Evolutionary conservation across 2,888 invertebrate genomes (phyloP).

Genomic region (Parelbella ahira): DNA sequence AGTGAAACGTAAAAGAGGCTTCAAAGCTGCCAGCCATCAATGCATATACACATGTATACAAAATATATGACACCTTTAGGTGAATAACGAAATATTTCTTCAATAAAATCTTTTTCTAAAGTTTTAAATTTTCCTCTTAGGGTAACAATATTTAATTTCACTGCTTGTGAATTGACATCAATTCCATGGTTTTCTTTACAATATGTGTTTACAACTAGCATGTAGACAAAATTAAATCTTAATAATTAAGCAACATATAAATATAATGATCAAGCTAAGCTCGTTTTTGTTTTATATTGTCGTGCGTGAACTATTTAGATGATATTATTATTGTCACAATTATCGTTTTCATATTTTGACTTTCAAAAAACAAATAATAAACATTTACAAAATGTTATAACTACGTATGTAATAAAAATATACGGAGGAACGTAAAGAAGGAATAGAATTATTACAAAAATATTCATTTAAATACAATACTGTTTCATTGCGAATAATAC

Average conservation of each 20-base stretch:
- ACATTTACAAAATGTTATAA: constrained; percentile 34
- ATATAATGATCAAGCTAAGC: constrained; percentile 56
- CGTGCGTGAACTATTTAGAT: constrained; percentile 60
- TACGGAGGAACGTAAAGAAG: constrained; percentile 34
- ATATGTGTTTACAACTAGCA: too few species aligned
- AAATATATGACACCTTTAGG: too few species aligned
- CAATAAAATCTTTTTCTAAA: too few species aligned
- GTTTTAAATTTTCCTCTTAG: too few species aligned
- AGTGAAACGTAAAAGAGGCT: too few species aligned
- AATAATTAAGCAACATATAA: constrained; percentile 27
- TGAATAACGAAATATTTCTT: too few species aligned
- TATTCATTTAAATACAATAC: constrained; percentile 44
- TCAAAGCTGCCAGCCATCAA: too few species aligned
- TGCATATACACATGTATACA: too few species aligned
- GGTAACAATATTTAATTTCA: constrained; percentile 5
- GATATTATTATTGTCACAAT: constrained; percentile 76
- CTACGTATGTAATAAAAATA: constrained; percentile 29
- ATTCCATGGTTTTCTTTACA: constrained; percentile 14
- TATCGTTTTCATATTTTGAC: constrained; percentile 45
- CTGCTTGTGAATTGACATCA: constrained; percentile 22
- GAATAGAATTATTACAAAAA: constrained; percentile 28
- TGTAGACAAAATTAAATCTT: constrained; percentile 17
- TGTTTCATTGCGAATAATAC: constrained; percentile 47
- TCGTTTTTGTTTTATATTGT: constrained; percentile 65
- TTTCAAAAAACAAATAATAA: constrained; percentile 31